A percentile compares a stretch with the other conserved stretches of the same genome.
These are phyloP conservation scores for Lucinisca nassula DNA, from an alignment of 2,888 invertebrate genomes.

Conservation along the genomic window DNA sequence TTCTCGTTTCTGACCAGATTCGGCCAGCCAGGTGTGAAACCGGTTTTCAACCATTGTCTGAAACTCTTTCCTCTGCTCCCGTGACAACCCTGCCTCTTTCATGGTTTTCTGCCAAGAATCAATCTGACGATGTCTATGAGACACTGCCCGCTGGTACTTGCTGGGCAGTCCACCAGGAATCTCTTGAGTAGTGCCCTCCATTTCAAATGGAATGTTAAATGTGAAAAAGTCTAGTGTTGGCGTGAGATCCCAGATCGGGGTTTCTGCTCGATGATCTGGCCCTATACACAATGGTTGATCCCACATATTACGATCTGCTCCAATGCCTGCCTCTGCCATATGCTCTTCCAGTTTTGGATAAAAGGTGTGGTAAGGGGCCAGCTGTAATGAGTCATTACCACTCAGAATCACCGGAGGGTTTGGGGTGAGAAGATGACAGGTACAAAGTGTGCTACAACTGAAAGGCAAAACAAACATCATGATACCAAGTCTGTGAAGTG, in stretches of 20 bases:
- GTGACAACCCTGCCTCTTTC: conserved; percentile 84
- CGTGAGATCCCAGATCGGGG: conserved; percentile 85
- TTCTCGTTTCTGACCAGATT: conserved; percentile 86
- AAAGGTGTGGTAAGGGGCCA: conserved; percentile 88
- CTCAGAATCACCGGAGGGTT: conserved; percentile 87
- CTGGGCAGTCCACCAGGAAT: conserved; percentile 85
- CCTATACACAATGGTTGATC: conserved; percentile 88
- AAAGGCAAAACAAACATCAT: background rate
- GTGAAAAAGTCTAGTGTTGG: conserved; percentile 85
- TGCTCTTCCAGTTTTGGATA: conserved; percentile 88
- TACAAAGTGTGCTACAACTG: conserved; percentile 87
- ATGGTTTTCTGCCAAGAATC: conserved; percentile 86
- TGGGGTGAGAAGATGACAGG: conserved; percentile 88
- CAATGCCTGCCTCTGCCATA: conserved; percentile 85
- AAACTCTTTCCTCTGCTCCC: conserved; percentile 86
- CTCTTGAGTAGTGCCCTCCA: conserved; percentile 83
- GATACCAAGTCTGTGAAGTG: no score
- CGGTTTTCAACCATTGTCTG: conserved; percentile 86
- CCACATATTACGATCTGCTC: conserved; percentile 87
- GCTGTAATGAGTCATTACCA: conserved; percentile 85
- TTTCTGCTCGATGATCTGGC: conserved; percentile 85
- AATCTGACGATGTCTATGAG: conserved; percentile 83
- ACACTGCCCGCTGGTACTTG: conserved; percentile 83
- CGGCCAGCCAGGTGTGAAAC: conserved; percentile 86
- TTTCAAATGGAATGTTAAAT: conserved; percentile 87